A percentile compares a stretch with the other conserved stretches of the same genome.
Evolutionary conservation across 1,140 invertebrate genomes (phyloP).

Genomic region (Geopemphigus sp.): DNA sequence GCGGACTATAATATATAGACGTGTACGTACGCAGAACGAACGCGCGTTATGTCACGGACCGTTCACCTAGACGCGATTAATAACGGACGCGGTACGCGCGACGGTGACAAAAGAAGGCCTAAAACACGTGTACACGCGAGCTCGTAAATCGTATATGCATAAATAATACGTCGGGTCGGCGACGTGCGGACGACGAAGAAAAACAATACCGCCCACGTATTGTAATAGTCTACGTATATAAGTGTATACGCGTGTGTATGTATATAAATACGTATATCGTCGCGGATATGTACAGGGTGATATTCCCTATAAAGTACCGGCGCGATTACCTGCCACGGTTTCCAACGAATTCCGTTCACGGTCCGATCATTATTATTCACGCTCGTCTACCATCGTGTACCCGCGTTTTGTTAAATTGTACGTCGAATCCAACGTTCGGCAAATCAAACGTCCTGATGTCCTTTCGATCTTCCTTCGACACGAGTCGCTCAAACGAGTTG

Average conservation of each 20-base stretch:
- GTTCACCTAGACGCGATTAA: slow-evolving; percentile 50
- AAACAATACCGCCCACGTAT: slow-evolving; percentile 14
- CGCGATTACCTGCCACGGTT: no score
- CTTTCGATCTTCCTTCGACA: no score
- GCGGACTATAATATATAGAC: not conserved
- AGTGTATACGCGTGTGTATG: not conserved
- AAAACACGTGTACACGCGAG: not conserved
- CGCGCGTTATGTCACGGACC: slow-evolving; percentile 37
- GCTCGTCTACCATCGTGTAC: no score
- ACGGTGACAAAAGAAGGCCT: slow-evolving; percentile 28
- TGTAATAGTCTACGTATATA: not conserved
- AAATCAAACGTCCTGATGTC: no score
- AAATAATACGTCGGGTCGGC: not conserved
- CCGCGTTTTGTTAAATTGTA: no score
- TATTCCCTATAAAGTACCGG: no score
- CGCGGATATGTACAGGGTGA: no score
- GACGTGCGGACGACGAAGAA: slow-evolving; percentile 27
- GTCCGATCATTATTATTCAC: no score
- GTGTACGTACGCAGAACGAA: no score
- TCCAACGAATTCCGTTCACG: no score
- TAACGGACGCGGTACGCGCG: not conserved
- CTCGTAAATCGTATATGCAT: not conserved
- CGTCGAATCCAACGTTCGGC: no score
- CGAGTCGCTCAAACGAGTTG: no score
- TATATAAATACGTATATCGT: not conserved